Evolutionary conservation across 2,888 invertebrate species (phyloP), one percentile per base, ranked within the genome.

Genomic region (Pammene fasciana): DNA sequence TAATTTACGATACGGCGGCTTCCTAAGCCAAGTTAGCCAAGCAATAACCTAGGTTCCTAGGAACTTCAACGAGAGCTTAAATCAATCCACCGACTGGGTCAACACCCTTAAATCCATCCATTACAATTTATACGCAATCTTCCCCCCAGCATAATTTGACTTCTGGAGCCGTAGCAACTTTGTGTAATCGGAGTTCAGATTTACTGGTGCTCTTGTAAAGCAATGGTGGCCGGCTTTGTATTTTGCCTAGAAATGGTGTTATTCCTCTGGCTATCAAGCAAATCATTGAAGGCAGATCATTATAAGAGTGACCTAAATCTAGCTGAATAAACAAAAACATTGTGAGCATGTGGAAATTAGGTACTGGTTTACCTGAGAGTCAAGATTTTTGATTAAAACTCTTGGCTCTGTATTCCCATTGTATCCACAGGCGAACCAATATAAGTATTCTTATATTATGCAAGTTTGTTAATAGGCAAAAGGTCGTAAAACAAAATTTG

Each of bases 31-130:
- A 45, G 45, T 7, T 43, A 43, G 43, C 16, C 46, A 60, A 45
- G 45, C 45, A 60, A 60, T 36, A 26, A 38, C 45, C n/a, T 59
- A 72, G 61, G 67, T 72, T 34, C 61, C 60, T 55, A 64, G 68
- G 74, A 66, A 70, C 41, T 61, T 67, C 45, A 34, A n/a, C 64
- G 18, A 34, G 45, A 45, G 54, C 54, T 65, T 54, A 65, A 54
- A 65, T 62, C 62, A 62, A 62, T 62, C 62, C 50, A 46, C 50
- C 50, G 60, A 65, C 54, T 45, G 54, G 64, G 62, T 62, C 62
- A 52, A 50, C 41, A 62, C 50, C 54, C 64, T 65, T 65, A 55
- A 65, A 65, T 54, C 62, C 41, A 50, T 50, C 38, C 18, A 50
- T 18, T n/a, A 13, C 54, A 54, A 10, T 52, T 26, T 52, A 26